Evolutionary conservation across 2,113 vertebrate species (phyloP), one percentile per base, ranked within the genome.

Genomic region (Mixornis gularis): DNA sequence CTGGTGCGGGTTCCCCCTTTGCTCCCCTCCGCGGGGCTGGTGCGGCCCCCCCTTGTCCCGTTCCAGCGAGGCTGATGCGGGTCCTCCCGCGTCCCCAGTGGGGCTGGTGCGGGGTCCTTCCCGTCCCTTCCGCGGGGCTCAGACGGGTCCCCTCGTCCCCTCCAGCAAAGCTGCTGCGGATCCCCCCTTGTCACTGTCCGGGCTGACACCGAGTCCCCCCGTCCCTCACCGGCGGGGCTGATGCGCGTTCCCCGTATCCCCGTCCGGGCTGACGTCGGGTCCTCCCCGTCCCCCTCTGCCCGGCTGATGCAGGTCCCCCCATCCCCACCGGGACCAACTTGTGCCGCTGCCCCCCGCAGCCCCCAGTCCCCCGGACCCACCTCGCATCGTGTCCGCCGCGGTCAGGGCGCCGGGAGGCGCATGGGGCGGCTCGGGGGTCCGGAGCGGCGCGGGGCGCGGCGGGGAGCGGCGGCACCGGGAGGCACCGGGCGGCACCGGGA

Each of bases 321-420:
- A 41, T 51, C 46, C 59, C n/a, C 64, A 10, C 7, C 43, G 40
- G 30, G 2, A 55, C 51, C 55, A 76, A 80, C 59, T 87, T 49
- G 17, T 24, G 19, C 72, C 44, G 32, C 71, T 16, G 27, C 5
- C 36, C 32, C 20, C 36, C 36, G 46, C 46, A 38, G 17, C 27
- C 91, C 60, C 44, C 36, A 1, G 6, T 1, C 32, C 46, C 43
- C 44, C 32, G 62, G 14, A 73, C 94, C 65, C 73, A 95, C 94
- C 94, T 83, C 94, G 66, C 94, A 93, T 93, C 41, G 77, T 89
- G 93, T 78, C 80, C 56, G 49, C 84, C 80, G 74, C 49, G 70
- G 9, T 94, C 84, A 94, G 87, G 73, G 68, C 73, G 44, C 51
- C 79, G 83, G 78, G 55, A 87, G 79, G 88, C 73, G 66, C 92